A percentile compares a stretch with the other conserved stretches of the same genome.
phyloP scores from a whole-genome alignment of 1,140 invertebrate genomes.

The Aphelenchoides avenae region DNA sequence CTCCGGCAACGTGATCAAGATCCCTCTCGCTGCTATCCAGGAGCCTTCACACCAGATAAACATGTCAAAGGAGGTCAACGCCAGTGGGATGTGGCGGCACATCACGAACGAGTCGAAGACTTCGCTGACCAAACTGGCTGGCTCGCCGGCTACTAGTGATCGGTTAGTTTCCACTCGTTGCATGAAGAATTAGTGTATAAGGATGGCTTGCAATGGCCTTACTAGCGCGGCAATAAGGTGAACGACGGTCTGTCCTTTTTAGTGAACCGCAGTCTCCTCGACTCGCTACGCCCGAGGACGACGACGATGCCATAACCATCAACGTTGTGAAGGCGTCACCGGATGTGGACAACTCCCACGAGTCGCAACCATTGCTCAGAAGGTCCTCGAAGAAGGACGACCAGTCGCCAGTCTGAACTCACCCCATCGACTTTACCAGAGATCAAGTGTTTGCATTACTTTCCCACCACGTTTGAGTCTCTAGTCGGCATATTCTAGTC shows the following conservation, averaged over 20 bases:
- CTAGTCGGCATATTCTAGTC: too few relatives aligned
- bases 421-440: too few relatives aligned
- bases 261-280: slow-evolving; percentile 28
- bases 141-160: neutral
- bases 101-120: slow-evolving; percentile 68
- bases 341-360: slow-evolving; percentile 1
- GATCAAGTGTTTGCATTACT: too few relatives aligned
- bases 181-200: slow-evolving; percentile 23
- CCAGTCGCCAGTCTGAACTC: slow-evolving; percentile 25
- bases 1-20: slow-evolving; percentile 86
- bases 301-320: slow-evolving; percentile 58
- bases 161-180: slow-evolving; percentile 11
- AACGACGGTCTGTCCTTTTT: slow-evolving; percentile 9
- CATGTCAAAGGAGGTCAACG: slow-evolving; percentile 86
- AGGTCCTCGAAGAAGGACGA: slow-evolving; percentile 17
- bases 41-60: slow-evolving; percentile 68
- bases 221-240: slow-evolving; percentile 1
- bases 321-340: slow-evolving; percentile 48
- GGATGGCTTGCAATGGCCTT: slow-evolving; percentile 55
- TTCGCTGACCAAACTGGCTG: slow-evolving; percentile 27
- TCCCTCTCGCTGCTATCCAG: slow-evolving; percentile 70
- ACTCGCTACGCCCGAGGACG: slow-evolving; percentile 55
- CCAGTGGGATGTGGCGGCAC: slow-evolving; percentile 87
- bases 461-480: too few relatives aligned
- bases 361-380: slow-evolving; percentile 31